Evolutionary conservation across 2,888 invertebrate genomes (phyloP).

Genomic region (Biston betularia): DNA sequence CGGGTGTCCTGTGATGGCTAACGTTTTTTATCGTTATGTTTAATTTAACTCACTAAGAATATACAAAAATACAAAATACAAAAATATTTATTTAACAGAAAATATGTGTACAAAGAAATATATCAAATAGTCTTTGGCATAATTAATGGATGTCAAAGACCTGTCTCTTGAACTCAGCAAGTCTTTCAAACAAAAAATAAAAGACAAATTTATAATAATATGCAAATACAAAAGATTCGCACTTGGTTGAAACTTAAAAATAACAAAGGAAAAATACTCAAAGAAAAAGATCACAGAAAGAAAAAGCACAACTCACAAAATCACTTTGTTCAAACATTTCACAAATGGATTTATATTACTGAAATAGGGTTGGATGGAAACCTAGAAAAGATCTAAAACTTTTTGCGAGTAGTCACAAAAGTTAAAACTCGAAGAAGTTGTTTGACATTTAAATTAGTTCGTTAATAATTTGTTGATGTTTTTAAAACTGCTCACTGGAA

Average conservation of each 20-base stretch:
- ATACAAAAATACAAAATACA: no score
- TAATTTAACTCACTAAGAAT: no score
- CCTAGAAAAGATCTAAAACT: constrained; percentile 4
- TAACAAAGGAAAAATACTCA: constrained; percentile 2
- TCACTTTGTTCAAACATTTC: constrained; percentile 8
- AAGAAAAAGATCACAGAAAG: constrained; percentile 2
- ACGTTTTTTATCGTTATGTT: no score
- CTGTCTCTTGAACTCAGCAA: neutral
- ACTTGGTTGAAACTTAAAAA: constrained; percentile 2
- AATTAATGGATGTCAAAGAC: neutral
- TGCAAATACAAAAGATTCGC: constrained; percentile 7
- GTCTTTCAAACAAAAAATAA: neutral
- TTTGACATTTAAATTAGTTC: constrained; percentile 16
- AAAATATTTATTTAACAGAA: no score
- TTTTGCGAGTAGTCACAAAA: constrained; percentile 6
- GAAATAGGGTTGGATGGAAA: constrained; percentile 1
- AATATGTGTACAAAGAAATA: no score
- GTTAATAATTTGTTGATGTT: constrained; percentile 11
- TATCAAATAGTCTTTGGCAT: neutral
- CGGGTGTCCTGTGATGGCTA: no score
- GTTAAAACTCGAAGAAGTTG: constrained; percentile 2
- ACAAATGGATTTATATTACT: constrained; percentile 11
- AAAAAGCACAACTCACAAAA: constrained; percentile 14
- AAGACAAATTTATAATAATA: neutral
- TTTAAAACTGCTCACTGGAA: constrained; percentile 2